A percentile compares a stretch with the other conserved stretches of the same genome.
Evolutionary conservation across 2,113 vertebrate species (phyloP).

Genomic region (Chaetodon auriga): DNA sequence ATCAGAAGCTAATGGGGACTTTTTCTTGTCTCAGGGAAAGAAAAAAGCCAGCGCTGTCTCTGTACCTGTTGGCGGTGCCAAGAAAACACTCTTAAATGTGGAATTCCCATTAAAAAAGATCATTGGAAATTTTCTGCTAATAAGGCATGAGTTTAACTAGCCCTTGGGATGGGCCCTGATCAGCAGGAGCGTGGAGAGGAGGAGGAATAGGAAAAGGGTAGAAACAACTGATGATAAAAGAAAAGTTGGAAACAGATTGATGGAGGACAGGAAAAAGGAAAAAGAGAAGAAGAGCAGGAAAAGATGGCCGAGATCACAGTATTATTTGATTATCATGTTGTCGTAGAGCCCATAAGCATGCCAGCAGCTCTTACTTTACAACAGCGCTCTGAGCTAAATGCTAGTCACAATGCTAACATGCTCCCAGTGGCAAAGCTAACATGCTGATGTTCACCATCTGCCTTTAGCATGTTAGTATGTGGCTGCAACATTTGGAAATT

Average conservation of each 20-base stretch:
- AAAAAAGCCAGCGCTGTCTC: constrained; percentile 5
- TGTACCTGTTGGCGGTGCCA: constrained; percentile 15
- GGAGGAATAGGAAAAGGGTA: background rate
- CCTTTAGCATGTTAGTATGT: background rate
- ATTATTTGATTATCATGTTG: background rate
- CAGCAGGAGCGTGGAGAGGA: constrained; percentile 7
- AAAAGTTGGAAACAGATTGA: background rate
- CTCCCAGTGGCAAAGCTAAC: background rate
- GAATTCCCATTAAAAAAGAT: constrained; percentile 63
- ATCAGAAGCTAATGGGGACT: background rate
- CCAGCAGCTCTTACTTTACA: background rate
- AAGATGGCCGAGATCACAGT: background rate
- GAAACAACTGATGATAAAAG: background rate
- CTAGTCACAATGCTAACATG: background rate
- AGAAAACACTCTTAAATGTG: constrained; percentile 48
- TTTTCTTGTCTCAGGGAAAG: background rate
- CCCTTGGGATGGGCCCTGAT: background rate
- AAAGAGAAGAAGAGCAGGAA: no score
- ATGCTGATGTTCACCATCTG: background rate
- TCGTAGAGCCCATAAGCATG: background rate
- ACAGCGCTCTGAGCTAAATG: background rate
- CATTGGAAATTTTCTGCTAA: constrained; percentile 57
- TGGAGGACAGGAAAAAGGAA: background rate
- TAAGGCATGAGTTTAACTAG: constrained; percentile 55
- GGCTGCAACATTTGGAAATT: background rate